phyloP scores from a whole-genome alignment of 2,888 invertebrate species.

The Phania funesta region DNA sequence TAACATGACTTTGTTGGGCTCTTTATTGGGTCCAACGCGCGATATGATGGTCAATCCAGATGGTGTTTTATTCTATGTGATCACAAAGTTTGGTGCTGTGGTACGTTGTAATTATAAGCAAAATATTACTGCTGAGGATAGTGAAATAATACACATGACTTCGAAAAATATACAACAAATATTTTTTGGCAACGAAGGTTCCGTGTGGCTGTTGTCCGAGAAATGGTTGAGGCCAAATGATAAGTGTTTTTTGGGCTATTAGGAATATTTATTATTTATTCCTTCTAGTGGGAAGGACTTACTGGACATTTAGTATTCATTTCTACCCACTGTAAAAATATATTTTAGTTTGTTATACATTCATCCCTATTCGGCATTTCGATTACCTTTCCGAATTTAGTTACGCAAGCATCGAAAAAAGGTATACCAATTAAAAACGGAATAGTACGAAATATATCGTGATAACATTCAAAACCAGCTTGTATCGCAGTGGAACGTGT shows the following conservation, averaged over 20 bases:
- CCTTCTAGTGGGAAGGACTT: too few species aligned
- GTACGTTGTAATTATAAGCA: slow-evolving; percentile 72
- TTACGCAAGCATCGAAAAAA: too few species aligned
- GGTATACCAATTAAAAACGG: too few species aligned
- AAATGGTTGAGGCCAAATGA: slow-evolving; percentile 74
- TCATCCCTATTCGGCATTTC: too few species aligned
- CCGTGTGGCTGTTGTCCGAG: slow-evolving; percentile 77
- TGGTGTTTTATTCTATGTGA: slow-evolving; percentile 76
- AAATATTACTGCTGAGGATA: slow-evolving; percentile 76
- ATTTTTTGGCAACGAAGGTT: slow-evolving; percentile 74
- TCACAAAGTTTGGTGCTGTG: slow-evolving; percentile 77
- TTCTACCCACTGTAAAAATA: too few species aligned
- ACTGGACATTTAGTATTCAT: too few species aligned
- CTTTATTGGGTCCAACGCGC: slow-evolving; percentile 74
- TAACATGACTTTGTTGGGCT: slow-evolving; percentile 71
- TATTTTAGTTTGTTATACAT: too few species aligned
- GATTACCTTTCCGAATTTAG: too few species aligned
- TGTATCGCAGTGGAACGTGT: too few species aligned
- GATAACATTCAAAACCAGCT: too few species aligned
- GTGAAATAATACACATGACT: slow-evolving; percentile 77
- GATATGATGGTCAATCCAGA: slow-evolving; percentile 71
- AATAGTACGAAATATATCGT: too few species aligned
- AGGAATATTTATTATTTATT: neutral
- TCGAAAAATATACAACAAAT: slow-evolving; percentile 78
- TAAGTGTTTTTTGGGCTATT: slow-evolving; percentile 73